Evolutionary conservation across 2,113 vertebrate species (phyloP).

Genomic region (Rhombomys opimus): DNA sequence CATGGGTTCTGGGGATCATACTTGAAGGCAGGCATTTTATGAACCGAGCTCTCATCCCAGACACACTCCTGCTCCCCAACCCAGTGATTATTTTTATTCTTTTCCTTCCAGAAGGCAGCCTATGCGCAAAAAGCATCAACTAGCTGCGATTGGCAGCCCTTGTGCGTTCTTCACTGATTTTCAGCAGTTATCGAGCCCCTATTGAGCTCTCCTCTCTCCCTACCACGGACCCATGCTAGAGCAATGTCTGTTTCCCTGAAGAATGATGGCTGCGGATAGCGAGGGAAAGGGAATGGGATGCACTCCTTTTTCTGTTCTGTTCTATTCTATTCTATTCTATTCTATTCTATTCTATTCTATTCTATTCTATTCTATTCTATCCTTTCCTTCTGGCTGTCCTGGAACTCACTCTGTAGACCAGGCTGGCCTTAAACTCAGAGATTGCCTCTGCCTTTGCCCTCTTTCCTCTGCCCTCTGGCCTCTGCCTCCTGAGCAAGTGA

Average conservation of each 20-base stretch:
- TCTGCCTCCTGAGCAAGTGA: not conserved
- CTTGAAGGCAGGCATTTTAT: not conserved
- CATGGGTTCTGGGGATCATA: not conserved
- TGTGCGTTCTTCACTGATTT: not conserved
- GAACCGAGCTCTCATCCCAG: not conserved
- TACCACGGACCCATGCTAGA: not conserved
- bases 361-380: too few species aligned
- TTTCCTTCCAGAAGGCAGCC: not conserved
- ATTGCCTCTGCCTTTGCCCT: too few species aligned
- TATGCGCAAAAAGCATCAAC: not conserved
- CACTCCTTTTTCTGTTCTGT: too few species aligned
- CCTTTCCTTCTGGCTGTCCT: not conserved
- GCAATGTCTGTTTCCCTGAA: not conserved
- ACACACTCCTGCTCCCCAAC: not conserved
- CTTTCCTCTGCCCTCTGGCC: not conserved
- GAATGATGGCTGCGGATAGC: not conserved
- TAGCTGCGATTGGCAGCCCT: rapidly evolving
- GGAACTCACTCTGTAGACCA: not conserved
- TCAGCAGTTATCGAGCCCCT: not conserved
- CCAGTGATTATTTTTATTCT: not conserved
- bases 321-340: too few species aligned
- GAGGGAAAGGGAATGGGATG: not conserved
- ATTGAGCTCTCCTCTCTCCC: not conserved
- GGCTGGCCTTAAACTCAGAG: not conserved
- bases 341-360: too few species aligned